Evolutionary conservation across 2,888 invertebrate genomes (phyloP).

Genomic region (Oscheius sp.): DNA sequence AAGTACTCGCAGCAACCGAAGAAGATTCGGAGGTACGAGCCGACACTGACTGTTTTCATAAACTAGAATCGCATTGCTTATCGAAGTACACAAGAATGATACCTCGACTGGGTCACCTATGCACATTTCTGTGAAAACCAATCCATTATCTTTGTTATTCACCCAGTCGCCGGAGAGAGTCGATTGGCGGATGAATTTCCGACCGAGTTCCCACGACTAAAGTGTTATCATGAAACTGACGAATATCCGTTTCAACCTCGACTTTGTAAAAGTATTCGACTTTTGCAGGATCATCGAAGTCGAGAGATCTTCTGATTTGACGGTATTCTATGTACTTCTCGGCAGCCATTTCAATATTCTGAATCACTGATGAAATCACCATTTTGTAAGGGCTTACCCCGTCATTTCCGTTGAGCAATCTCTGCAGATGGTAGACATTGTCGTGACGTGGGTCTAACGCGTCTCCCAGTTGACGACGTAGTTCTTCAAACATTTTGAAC

Average conservation of each 20-base stretch:
- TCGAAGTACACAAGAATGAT: neutral
- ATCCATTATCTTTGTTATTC: conserved; percentile 41
- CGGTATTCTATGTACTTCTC: conserved; percentile 32
- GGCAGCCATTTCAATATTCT: conserved; percentile 16
- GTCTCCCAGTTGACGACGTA: conserved; percentile 24
- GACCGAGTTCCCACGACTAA: conserved; percentile 23
- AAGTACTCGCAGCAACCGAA: conserved; percentile 46
- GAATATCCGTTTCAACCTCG: neutral
- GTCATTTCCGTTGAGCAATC: conserved; percentile 39
- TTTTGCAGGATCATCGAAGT: conserved; percentile 9
- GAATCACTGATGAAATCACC: neutral
- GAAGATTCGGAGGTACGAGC: conserved; percentile 39
- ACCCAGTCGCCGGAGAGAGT: conserved; percentile 39
- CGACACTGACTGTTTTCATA: conserved; percentile 43
- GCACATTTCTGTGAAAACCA: conserved; percentile 44
- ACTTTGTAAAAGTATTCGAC: conserved; percentile 14
- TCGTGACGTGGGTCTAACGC: conserved; percentile 36
- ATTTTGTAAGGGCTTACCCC: conserved; percentile 20
- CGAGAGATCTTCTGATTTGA: conserved; percentile 24
- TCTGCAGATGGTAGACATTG: conserved; percentile 28
- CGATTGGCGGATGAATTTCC: conserved; percentile 40
- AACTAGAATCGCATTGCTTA: conserved; percentile 22
- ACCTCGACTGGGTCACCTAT: conserved; percentile 41
- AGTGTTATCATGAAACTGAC: neutral
- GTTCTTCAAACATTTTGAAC: conserved; percentile 21